Evolutionary conservation across 2,888 invertebrate species (phyloP), one percentile per base, ranked within the genome.

Genomic region (Diaprepes abbreviatus): DNA sequence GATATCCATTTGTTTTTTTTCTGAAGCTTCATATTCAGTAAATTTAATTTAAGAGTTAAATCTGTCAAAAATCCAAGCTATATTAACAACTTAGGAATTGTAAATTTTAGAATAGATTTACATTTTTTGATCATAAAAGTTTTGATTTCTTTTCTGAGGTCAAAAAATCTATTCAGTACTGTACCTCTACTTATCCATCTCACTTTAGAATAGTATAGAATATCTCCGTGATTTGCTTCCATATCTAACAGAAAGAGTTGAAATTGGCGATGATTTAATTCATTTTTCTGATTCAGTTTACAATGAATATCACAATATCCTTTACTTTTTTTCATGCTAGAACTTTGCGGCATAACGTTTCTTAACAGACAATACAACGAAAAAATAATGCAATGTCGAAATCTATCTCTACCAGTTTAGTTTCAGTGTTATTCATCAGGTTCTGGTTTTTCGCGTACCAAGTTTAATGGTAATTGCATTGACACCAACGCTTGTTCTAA

Each of bases 361-460:
- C 43, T 24, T 63, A 63, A 45, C 63, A 48, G 16, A 48, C 64
- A 36, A 38, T 64, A 28, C 57, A 64, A 19, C 64, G 63, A 63
- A 63, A 33, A 38, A 48, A 40, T 57, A 57, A 17, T 12, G 17
- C 2, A 55, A 35, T 12, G 1, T 55, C 7, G 45, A 6, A 28
- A 54, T 71, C 40, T 38, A 35, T 43, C 24, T 58, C 54, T 21
- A 19, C 36, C n/a, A 52, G 38, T 50, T 50, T 21, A 19, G 16
- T 50, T 19, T 50, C 21, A 50, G 21, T 54, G 12, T 16, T 10
- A 24, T 50, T 66, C 31, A 68, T 55, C 55, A 72, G 60, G 38
- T 71, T 68, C 40, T 36, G 72, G 62, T 71, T 71, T 9, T 58
- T n/a, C n/a, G n/a, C n/a, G n/a, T n/a, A n/a, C n/a, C n/a, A n/a